Evolutionary conservation across 2,113 vertebrate genomes (phyloP).

Genomic region (Candoia aspera): DNA sequence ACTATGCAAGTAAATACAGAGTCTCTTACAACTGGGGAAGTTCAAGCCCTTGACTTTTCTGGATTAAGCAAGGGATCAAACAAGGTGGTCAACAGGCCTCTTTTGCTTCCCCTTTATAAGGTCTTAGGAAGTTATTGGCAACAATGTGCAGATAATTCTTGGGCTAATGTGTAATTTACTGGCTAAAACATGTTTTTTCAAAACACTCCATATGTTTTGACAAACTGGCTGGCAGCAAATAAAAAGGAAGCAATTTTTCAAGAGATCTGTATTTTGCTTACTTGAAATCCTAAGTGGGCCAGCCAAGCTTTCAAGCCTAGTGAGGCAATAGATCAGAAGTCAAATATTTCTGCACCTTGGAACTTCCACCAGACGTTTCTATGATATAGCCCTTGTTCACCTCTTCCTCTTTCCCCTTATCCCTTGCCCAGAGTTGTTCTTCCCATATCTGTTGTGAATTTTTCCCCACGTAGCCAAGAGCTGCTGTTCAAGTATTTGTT

Average conservation of each 20-base stretch:
- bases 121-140: not conserved
- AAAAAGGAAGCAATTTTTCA: not conserved
- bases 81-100: not conserved
- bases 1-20: not conserved
- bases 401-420: not conserved
- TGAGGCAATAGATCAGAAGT: not conserved
- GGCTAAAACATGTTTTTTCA: not conserved
- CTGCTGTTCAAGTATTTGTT: not conserved
- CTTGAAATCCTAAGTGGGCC: not conserved
- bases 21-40: not conserved
- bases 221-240: not conserved
- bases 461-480: not conserved
- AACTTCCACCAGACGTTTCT: not conserved
- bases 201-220: not conserved
- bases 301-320: not conserved
- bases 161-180: not conserved
- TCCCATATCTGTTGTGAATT: not conserved
- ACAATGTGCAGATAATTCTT: not conserved
- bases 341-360: not conserved
- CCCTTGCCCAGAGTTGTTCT: not conserved
- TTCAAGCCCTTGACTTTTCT: not conserved
- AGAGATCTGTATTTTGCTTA: not conserved
- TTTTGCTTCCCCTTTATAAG: not conserved
- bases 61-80: not conserved
- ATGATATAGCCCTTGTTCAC: not conserved